phyloP scores from a whole-genome alignment of 2,797 vertebrate species.

The Mycteria americana region DNA sequence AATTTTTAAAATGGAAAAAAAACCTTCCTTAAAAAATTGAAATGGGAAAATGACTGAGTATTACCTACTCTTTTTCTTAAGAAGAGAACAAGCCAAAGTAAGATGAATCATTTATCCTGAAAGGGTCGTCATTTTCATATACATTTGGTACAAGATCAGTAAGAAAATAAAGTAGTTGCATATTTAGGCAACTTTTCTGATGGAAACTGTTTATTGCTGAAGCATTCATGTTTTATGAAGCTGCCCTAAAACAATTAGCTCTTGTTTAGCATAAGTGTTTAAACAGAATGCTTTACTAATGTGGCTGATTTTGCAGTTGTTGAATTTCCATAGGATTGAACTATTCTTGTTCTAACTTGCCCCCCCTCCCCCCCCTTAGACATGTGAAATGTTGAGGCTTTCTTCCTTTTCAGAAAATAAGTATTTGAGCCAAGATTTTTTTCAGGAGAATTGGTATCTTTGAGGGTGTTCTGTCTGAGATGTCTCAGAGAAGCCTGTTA shows the following conservation, averaged over 20 bases:
- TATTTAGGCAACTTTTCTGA: background rate
- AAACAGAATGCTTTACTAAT: background rate
- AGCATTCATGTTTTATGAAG: background rate
- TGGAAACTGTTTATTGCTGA: background rate
- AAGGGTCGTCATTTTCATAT: background rate
- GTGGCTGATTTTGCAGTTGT: background rate
- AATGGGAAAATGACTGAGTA: background rate
- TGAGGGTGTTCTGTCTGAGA: background rate
- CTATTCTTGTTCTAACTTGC: background rate
- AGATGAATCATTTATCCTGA: background rate
- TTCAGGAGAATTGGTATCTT: background rate
- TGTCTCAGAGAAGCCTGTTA: background rate
- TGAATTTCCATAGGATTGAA: background rate
- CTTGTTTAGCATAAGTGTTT: background rate
- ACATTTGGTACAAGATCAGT: background rate
- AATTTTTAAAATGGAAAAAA: background rate
- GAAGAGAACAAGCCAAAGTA: background rate
- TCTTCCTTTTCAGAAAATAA: background rate
- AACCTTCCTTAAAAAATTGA: background rate
- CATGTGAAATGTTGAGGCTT: background rate
- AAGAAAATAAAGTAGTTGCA: background rate
- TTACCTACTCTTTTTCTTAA: background rate
- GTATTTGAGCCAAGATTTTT: constrained; percentile 7
- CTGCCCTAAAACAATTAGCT: background rate
- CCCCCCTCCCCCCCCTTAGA: background rate